A percentile compares a stretch with the other conserved stretches of the same genome.
phyloP scores from a whole-genome alignment of 2,888 invertebrate species.

The Crepidodera aurea region DNA sequence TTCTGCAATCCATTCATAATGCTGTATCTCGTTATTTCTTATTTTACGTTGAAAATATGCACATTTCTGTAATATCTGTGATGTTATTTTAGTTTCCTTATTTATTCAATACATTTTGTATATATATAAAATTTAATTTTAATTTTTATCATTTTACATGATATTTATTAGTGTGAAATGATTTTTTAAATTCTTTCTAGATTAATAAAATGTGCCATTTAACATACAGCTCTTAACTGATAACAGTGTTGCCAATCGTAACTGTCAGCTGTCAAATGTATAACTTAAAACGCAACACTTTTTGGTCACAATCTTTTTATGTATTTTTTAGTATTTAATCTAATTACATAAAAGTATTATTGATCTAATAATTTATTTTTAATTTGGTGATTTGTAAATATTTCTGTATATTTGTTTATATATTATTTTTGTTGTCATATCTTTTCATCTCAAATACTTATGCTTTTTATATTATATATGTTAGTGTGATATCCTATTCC shows the following conservation, averaged over 20 bases:
- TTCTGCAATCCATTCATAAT: neutral
- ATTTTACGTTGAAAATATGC: constrained; percentile 26
- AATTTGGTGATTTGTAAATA: constrained; percentile 34
- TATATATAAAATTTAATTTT: constrained; percentile 13
- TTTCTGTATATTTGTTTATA: constrained; percentile 40
- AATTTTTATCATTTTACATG: neutral
- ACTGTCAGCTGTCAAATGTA: neutral
- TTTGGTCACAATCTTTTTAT: neutral
- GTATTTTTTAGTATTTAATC: neutral
- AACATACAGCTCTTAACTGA: neutral
- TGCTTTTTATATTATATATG: constrained; percentile 46
- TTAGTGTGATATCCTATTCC: constrained; percentile 50
- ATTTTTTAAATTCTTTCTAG: neutral
- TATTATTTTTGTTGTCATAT: constrained; percentile 38
- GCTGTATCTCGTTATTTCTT: neutral
- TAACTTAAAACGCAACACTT: too few relatives aligned
- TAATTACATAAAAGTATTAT: neutral
- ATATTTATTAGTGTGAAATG: constrained; percentile 23
- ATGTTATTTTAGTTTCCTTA: constrained; percentile 45
- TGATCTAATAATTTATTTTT: neutral
- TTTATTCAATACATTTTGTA: constrained; percentile 35
- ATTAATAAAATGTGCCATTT: constrained; percentile 3
- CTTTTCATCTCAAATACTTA: constrained; percentile 40
- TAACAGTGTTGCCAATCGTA: neutral
- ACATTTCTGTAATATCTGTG: constrained; percentile 50